phyloP scores from a whole-genome alignment of 2,797 vertebrate genomes.

The Meriones psammophilus region DNA sequence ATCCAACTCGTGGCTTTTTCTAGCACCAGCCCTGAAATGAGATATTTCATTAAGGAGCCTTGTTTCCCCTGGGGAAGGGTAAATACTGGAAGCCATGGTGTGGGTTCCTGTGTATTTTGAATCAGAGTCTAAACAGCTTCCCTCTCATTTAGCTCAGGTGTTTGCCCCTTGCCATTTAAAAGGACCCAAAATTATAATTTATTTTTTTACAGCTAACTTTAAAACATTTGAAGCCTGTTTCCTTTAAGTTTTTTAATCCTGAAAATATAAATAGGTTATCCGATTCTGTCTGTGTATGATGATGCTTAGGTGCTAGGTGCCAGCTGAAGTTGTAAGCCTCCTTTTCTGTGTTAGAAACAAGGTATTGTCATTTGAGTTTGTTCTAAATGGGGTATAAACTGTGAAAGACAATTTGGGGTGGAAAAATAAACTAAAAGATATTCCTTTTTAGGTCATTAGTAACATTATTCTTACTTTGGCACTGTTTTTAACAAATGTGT shows the following conservation, averaged over 20 bases:
- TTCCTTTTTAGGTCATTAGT: conserved; percentile 71
- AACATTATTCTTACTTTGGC: conserved; percentile 76
- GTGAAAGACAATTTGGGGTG: conserved; percentile 25
- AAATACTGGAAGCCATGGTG: conserved; percentile 33
- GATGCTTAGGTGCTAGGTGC: not conserved
- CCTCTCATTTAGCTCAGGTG: conserved; percentile 41
- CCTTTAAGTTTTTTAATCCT: not conserved
- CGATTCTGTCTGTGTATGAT: not conserved
- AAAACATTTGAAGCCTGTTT: conserved; percentile 39
- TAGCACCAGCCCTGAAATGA: conserved; percentile 35
- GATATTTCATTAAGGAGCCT: not conserved
- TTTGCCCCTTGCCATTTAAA: conserved; percentile 47
- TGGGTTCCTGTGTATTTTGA: conserved; percentile 32
- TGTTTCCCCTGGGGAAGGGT: not conserved
- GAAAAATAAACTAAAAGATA: conserved; percentile 40
- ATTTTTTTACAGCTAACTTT: not conserved
- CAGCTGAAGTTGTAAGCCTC: conserved; percentile 12
- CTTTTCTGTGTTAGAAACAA: conserved; percentile 49
- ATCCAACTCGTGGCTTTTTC: not conserved
- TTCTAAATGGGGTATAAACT: conserved; percentile 18
- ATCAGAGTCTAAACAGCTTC: not conserved
- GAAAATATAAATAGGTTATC: conserved; percentile 44
- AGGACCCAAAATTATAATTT: conserved; percentile 39
- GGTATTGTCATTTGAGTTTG: conserved; percentile 51
- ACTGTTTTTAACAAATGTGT: conserved; percentile 79